phyloP scores from a whole-genome alignment of 2,888 invertebrate genomes.

The Campoletis raptor region DNA sequence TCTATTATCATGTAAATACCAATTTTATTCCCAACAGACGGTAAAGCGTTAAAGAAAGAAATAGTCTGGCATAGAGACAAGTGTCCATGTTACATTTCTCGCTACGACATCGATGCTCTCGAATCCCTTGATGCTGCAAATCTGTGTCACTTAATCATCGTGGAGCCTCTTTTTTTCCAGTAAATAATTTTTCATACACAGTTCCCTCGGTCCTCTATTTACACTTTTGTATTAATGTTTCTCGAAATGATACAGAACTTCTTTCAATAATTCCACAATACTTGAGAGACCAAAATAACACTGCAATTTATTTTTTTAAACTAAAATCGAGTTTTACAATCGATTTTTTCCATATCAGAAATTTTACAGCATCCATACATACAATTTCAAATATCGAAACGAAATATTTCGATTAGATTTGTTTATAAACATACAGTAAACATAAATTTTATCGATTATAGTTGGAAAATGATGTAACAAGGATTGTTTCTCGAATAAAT shows the following conservation, averaged over 20 bases:
- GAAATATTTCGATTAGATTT: too few relatives aligned
- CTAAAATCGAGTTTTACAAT: too few relatives aligned
- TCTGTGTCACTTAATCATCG: slow-evolving; percentile 73
- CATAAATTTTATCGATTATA: too few relatives aligned
- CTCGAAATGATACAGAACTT: background rate
- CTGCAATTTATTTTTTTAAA: background rate
- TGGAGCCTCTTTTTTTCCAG: slow-evolving; percentile 22
- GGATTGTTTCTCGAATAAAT: background rate
- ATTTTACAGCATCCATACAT: too few relatives aligned
- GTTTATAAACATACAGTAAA: too few relatives aligned
- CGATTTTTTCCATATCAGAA: too few relatives aligned
- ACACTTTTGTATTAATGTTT: slow-evolving; percentile 4
- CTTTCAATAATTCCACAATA: background rate
- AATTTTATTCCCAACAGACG: slow-evolving; percentile 77
- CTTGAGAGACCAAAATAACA: background rate
- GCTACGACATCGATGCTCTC: slow-evolving; percentile 32
- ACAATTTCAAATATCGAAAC: too few relatives aligned
- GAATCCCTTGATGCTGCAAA: slow-evolving; percentile 71
- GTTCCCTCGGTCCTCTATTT: slow-evolving; percentile 7
- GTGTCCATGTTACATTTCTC: slow-evolving; percentile 60
- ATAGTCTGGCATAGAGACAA: slow-evolving; percentile 55
- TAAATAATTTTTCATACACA: slow-evolving; percentile 41
- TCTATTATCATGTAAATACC: slow-evolving; percentile 81
- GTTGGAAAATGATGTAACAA: background rate
- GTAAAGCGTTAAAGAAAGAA: slow-evolving; percentile 36